Evolutionary conservation across 2,888 invertebrate species (phyloP), one percentile per base, ranked within the genome.

Genomic region (Volucella inflata): DNA sequence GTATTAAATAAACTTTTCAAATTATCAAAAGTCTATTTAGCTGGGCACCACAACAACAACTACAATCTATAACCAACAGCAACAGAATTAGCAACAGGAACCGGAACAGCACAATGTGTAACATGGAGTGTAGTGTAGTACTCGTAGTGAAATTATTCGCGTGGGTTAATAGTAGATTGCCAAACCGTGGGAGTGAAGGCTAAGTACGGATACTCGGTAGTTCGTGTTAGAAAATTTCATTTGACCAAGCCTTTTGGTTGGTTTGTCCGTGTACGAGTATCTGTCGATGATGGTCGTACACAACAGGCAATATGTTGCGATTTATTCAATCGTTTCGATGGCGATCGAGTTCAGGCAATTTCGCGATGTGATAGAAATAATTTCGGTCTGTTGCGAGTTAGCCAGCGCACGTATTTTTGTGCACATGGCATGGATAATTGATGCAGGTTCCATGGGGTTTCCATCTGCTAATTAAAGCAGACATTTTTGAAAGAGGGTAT

Each of bases 1-100:
- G 89, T 90, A 90, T 91, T 91, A 90, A 91, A 91, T 90, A 90
- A 91, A 91, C 90, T 91, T 91, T 90, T 90, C 90, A 90, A 90
- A 91, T 91, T 90, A 91, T 90, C 91, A 89, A 90, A 91, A 90
- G 72, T 77, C 77, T 87, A 81, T 81, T 74, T 74, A 80, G 76
- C 10, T 48, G 71, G 46, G 46, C 48, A 71, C 40, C 14, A 40
- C 46, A 14, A 17, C 30, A 14, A 14, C 21, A 42, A 12, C 42
- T 6, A 12, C 60, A 40, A 30, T 30, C 30, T 42, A 42, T 30
- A 44, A 38, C 36, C 30, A 30, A 30, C 6, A 6, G 30, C 55
- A 12, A 64, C 44, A 50, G 30, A 40, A 30, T 14, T 48, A 59
- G 40, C 16, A 17, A 71, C 48, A 36, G 12, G 16, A 36, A 8